Evolutionary conservation across 1,140 invertebrate genomes (phyloP).

Genomic region (Zaprionus inermis): DNA sequence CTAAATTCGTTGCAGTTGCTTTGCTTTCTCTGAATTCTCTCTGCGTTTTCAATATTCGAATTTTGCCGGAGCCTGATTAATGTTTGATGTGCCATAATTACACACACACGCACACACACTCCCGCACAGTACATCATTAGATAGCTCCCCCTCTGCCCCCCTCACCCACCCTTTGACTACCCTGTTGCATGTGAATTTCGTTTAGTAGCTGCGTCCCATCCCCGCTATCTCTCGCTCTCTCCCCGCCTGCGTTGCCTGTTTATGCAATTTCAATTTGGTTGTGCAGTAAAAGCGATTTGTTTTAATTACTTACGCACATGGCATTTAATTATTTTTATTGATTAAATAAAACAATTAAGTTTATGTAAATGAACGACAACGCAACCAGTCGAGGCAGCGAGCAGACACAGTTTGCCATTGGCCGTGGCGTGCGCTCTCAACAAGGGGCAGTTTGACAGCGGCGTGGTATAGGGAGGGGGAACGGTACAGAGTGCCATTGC

Average conservation of each 20-base stretch:
- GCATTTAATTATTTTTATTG: conserved; percentile 83
- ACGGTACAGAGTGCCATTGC: conserved; percentile 37
- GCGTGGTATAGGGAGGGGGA: conserved; percentile 23
- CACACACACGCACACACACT: conserved; percentile 53
- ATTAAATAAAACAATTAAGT: conserved; percentile 83
- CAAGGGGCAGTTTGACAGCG: conserved; percentile 10
- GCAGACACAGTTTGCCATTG: conserved; percentile 26
- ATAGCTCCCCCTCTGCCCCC: not conserved
- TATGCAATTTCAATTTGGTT: conserved; percentile 80
- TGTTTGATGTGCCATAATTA: conserved; percentile 80
- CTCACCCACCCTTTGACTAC: not conserved
- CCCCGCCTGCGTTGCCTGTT: conserved; percentile 38
- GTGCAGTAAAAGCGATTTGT: conserved; percentile 79
- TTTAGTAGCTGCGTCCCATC: conserved; percentile 33
- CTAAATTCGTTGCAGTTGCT: conserved; percentile 40
- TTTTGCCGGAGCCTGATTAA: conserved; percentile 76
- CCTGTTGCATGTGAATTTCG: conserved; percentile 65
- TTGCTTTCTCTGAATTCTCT: not conserved
- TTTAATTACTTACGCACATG: conserved; percentile 82
- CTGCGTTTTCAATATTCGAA: conserved; percentile 49
- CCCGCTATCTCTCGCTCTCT: not conserved
- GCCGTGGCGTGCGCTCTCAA: conserved; percentile 1
- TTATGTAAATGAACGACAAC: conserved; percentile 71
- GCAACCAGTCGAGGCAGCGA: conserved; percentile 24
- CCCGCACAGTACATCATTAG: not conserved